Evolutionary conservation across 2,113 vertebrate species (phyloP).

Genomic region (Phoenicopterus ruber): DNA sequence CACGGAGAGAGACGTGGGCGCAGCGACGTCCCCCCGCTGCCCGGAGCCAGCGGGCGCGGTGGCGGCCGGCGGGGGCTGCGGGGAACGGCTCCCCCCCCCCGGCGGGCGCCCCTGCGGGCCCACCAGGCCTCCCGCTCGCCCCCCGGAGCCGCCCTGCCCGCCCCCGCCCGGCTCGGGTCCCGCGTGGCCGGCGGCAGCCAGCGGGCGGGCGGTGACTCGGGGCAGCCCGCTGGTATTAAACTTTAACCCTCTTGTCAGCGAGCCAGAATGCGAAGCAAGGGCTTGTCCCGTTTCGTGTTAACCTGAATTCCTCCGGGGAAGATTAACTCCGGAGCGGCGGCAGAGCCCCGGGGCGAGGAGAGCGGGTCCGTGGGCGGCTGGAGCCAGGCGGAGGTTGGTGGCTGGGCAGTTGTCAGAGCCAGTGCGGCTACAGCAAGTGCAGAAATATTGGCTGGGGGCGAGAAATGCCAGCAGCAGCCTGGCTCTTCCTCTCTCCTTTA

Average conservation of each 20-base stretch:
- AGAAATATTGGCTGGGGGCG: background rate
- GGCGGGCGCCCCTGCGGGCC: background rate
- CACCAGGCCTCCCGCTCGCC: too few relatives aligned
- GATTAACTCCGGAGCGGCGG: background rate
- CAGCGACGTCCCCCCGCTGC: background rate
- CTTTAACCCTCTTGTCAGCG: background rate
- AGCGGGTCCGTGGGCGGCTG: background rate
- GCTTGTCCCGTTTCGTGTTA: background rate
- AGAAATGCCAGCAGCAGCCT: background rate
- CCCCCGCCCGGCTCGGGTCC: background rate
- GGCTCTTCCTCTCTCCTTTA: background rate
- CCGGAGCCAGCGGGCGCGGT: background rate
- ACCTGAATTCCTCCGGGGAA: background rate
- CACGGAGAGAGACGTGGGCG: background rate
- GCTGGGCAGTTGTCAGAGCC: background rate
- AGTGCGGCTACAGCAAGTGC: background rate
- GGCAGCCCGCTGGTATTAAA: background rate
- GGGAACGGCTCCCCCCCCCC: background rate
- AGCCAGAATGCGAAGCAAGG: background rate
- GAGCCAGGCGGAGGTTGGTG: background rate
- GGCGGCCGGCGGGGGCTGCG: background rate
- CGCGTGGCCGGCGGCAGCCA: background rate
- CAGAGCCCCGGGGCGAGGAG: background rate
- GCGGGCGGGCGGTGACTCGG: background rate
- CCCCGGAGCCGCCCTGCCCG: background rate